Conservation (phyloP, 1,140 invertebrate genomes). For the Diorhabda elongata region DNA sequence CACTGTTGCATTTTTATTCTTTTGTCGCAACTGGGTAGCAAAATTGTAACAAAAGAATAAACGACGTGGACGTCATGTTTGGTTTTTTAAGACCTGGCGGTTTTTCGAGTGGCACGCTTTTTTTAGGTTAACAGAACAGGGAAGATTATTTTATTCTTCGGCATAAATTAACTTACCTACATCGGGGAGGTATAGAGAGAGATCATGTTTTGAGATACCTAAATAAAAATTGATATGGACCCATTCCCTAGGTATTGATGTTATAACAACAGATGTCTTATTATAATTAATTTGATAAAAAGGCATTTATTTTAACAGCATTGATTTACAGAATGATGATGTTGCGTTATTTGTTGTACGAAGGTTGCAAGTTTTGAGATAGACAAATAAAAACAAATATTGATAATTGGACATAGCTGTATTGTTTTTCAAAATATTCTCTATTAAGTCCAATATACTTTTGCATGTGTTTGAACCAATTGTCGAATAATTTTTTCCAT, state of each 20-base stretch:
- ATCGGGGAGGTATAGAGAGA: constrained; percentile 4
- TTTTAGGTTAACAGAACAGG: constrained; percentile 4
- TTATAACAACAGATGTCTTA: neutral
- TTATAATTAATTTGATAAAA: neutral
- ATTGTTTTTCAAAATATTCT: no score
- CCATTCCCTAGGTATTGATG: neutral
- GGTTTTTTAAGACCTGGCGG: constrained; percentile 23
- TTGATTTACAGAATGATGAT: no score
- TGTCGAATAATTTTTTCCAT: no score
- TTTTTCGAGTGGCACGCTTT: constrained; percentile 21
- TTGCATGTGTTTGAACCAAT: no score
- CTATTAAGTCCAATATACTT: no score
- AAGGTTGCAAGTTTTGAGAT: no score
- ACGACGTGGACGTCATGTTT: constrained; percentile 21
- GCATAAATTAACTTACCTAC: constrained; percentile 11
- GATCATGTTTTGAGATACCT: constrained; percentile 13
- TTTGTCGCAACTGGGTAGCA: constrained; percentile 15
- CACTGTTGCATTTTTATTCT: neutral
- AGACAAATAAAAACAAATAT: no score
- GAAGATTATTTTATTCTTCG: constrained; percentile 10
- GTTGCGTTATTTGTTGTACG: no score
- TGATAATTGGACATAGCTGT: no score
- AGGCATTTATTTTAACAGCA: neutral
- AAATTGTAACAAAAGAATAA: constrained; percentile 22
- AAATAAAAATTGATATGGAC: neutral